Percentiles rank a stretch among this genome's conserved stretches.
Conservation (phyloP, 2,113 vertebrate species). For the Parotia lawesii region DNA sequence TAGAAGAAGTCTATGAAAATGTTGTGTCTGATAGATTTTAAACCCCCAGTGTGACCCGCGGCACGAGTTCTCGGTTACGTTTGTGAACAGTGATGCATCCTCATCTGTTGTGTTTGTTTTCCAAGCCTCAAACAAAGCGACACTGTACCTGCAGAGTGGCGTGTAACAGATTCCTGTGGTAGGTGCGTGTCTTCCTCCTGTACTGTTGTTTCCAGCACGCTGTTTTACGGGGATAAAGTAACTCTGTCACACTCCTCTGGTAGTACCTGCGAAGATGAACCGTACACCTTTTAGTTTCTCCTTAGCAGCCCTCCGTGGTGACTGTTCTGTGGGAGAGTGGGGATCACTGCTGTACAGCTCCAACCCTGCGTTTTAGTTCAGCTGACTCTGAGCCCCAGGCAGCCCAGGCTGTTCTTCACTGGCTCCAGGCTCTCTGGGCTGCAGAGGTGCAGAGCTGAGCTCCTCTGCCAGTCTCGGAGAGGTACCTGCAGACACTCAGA, state of each 20-base stretch:
- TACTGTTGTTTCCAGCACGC: not conserved
- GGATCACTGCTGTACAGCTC: not conserved
- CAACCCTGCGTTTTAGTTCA: not conserved
- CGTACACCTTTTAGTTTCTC: not conserved
- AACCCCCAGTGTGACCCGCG: not conserved
- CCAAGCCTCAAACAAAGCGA: not conserved
- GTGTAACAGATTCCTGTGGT: not conserved
- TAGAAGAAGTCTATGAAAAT: not conserved
- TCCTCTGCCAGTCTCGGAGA: accelerated
- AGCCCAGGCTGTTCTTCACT: accelerated
- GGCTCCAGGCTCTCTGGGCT: accelerated
- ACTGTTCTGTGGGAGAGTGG: not conserved
- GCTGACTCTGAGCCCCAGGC: not conserved
- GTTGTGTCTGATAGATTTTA: not conserved
- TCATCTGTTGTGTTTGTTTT: not conserved
- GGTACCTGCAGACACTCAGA: accelerated
- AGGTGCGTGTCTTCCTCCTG: not conserved
- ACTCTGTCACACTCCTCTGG: not conserved
- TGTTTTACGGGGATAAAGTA: not conserved
- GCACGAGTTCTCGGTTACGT: not conserved
- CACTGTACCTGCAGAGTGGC: not conserved
- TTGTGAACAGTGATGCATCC: not conserved
- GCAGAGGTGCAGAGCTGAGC: not conserved
- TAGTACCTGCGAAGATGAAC: not conserved
- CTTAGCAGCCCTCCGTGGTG: not conserved